Base-by-base conservation (phyloP, 2,888 invertebrate genomes). In the Parnassius mnemosyne region DNA sequence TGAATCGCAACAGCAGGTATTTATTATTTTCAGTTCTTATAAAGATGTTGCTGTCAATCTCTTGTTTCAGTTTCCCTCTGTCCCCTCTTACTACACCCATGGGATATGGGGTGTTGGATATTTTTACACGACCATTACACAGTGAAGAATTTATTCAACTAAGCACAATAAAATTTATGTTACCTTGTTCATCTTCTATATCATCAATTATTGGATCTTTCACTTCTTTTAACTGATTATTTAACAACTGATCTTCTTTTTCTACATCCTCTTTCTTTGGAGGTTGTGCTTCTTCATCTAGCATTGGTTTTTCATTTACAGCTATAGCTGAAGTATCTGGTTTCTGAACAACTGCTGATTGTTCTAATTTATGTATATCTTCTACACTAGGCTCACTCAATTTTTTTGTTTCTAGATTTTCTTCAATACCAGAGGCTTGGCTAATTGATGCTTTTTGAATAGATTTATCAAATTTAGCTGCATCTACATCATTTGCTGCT, bases 201-300 rank as follows among this genome's bases (percentile, higher is more conserved):
- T 67, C 68, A 62, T 77, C 79, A 56, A 70, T 56, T 1, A 63
- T 67, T 7, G 70, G 43, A 10, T 70, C 71, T 64, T 78, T 79
- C 25, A 63, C 64, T 3, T 72, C 71, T 11, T 67, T 72, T 34
- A 11, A 57, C 20, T 20, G 64, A 42, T 42, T 69, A 63, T 65
- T 70, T 65, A 56, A 62, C 63, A 10, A 13, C 25, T 60, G 16
- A 64, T 67, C 63, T 20, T 53, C 64, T 64, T 68, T 64, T 61
- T 68, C 64, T 44, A 65, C 54, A 51, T 70, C 68, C 63, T 64
- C 59, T 64, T 70, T 66, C 49, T 68, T 61, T 1, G 64, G 56
- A 10, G 67, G 68, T 16, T 57, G 65, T 53, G 69, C 63, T 52
- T 69, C 66, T 47, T 68, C 65, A 41, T 66, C 57, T 25, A 59